Evolutionary conservation across 2,888 invertebrate genomes (phyloP).

Genomic region (Bellardia pandia): DNA sequence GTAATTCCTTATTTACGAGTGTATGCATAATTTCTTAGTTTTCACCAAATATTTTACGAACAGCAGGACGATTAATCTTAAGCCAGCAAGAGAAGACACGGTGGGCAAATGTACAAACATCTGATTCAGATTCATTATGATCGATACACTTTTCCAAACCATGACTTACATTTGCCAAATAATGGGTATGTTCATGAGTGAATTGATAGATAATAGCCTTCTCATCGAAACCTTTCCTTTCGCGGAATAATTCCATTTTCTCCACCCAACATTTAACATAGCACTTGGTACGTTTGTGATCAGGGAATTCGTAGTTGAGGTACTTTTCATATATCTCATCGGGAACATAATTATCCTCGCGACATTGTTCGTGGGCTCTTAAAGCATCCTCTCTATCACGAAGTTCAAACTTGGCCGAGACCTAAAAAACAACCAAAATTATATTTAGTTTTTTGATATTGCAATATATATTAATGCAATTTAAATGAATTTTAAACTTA

Average conservation of each 20-base stretch:
- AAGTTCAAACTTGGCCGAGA: constrained; percentile 77
- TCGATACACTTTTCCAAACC: constrained; percentile 82
- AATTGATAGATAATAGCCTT: constrained; percentile 80
- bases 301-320: constrained; percentile 79
- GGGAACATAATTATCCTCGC: constrained; percentile 77
- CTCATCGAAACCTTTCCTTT: constrained; percentile 79
- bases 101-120: constrained; percentile 81
- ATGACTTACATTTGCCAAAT: constrained; percentile 77
- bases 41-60: constrained; percentile 77
- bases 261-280: constrained; percentile 82
- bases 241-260: constrained; percentile 81
- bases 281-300: constrained; percentile 81
- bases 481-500: constrained; percentile 71
- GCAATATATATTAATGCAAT: neutral
- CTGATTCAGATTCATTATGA: constrained; percentile 80
- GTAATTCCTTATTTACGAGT: neutral
- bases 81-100: constrained; percentile 82
- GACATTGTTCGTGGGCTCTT: constrained; percentile 80
- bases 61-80: constrained; percentile 79
- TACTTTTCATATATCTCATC: constrained; percentile 81
- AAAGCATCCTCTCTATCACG: constrained; percentile 80
- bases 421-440: constrained; percentile 60
- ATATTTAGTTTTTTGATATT: neutral
- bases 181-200: constrained; percentile 75
- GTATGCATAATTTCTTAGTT: neutral